Conservation (phyloP, 1,140 invertebrate genomes). For the Lepidurus packardi region DNA sequence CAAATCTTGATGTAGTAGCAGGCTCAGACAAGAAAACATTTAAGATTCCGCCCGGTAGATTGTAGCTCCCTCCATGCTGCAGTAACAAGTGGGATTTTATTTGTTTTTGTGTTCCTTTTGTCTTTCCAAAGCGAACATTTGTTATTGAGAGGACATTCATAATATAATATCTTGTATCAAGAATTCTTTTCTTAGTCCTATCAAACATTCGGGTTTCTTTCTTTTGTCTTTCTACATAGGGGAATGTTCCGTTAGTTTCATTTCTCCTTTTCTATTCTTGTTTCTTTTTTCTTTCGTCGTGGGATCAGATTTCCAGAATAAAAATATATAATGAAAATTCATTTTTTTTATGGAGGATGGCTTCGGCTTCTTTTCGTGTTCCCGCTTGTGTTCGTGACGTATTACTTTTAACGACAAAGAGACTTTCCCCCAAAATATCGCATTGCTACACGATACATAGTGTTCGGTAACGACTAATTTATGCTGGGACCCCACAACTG, state of each 20-base stretch:
- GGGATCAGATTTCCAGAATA: not conserved
- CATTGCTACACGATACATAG: no score
- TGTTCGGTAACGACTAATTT: not conserved
- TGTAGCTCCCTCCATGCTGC: constrained; percentile 13
- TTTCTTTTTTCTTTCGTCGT: not conserved
- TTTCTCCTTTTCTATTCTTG: not conserved
- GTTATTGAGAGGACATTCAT: not conserved
- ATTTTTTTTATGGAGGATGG: constrained; percentile 2
- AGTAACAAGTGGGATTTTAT: constrained; percentile 4
- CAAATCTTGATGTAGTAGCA: not conserved
- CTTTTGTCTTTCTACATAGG: not conserved
- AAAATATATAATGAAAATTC: not conserved
- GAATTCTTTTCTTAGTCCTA: not conserved
- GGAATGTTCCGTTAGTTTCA: not conserved
- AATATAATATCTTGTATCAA: not conserved
- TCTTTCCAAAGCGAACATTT: not conserved
- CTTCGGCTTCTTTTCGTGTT: constrained; percentile 21
- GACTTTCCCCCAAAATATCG: no score
- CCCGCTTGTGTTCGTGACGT: constrained; percentile 13
- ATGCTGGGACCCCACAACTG: not conserved
- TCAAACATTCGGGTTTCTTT: not conserved
- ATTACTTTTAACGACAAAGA: not conserved
- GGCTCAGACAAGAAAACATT: not conserved
- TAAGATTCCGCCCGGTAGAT: not conserved
- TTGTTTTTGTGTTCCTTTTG: not conserved